phyloP scores from a whole-genome alignment of 2,113 vertebrate species.

The Syngnathus floridae region DNA sequence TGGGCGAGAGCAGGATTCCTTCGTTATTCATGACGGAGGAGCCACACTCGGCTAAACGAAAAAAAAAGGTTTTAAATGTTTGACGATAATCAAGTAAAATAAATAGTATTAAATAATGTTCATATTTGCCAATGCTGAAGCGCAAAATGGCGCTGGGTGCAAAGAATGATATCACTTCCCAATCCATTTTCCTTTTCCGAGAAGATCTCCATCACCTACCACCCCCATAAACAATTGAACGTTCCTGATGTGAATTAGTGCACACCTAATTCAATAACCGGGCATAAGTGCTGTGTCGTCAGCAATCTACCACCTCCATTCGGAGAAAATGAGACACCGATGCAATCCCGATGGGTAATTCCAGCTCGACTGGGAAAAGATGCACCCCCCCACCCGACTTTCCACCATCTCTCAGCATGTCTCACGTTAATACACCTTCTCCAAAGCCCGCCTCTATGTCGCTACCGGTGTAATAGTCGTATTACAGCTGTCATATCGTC shows the following conservation, averaged over 20 bases:
- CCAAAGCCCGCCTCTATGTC: constrained; percentile 26
- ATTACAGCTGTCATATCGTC: constrained; percentile 65
- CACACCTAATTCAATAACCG: constrained; percentile 32
- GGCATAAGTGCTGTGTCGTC: constrained; percentile 47
- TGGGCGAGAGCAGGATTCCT: constrained; percentile 74
- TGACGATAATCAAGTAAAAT: background rate
- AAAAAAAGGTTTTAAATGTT: no score
- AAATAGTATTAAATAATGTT: no score
- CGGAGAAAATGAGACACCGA: constrained; percentile 17
- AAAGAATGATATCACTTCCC: background rate
- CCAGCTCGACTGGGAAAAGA: background rate
- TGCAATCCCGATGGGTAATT: constrained; percentile 29
- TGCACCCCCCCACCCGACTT: background rate
- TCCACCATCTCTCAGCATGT: background rate
- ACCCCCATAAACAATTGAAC: constrained; percentile 3
- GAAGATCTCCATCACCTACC: background rate
- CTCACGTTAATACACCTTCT: background rate
- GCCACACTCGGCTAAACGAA: constrained; percentile 69
- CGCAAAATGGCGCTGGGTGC: background rate
- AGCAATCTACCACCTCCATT: constrained; percentile 30
- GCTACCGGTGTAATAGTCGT: constrained; percentile 60
- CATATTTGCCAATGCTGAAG: background rate
- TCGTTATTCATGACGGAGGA: constrained; percentile 72
- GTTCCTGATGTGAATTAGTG: constrained; percentile 1
- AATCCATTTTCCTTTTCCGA: background rate